Evolutionary conservation across 92 coral and sea anemone species (phyloP).

Genomic region (Nematostella vectensis): DNA sequence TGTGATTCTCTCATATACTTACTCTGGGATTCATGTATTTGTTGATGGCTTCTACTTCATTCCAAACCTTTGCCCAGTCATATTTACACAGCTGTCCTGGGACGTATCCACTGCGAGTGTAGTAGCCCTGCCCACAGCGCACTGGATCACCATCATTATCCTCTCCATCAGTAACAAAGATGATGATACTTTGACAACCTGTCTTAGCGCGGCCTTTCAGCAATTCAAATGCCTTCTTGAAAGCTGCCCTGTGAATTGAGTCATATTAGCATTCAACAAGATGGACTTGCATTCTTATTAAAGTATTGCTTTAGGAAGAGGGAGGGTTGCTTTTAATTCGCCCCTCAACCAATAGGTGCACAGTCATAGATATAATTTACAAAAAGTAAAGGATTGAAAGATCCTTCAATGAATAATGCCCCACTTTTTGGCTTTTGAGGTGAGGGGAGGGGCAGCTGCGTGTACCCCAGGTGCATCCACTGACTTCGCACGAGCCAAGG

Average conservation of each 20-base stretch:
- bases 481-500: no score
- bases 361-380: no score
- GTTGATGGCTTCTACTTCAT: slow-evolving; percentile 69
- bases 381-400: no score
- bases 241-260: slow-evolving; percentile 56
- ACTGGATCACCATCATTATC: slow-evolving; percentile 95
- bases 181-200: slow-evolving; percentile 90
- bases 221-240: slow-evolving; percentile 73
- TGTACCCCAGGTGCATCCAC: no score
- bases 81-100: slow-evolving; percentile 89
- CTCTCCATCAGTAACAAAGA: slow-evolving; percentile 88
- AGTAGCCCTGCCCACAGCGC: slow-evolving; percentile 88
- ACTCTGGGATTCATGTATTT: slow-evolving; percentile 69
- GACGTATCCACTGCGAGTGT: slow-evolving; percentile 97
- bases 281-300: neutral
- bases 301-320: no score
- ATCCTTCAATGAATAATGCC: no score
- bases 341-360: no score
- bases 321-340: no score
- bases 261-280: no score
- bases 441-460: no score
- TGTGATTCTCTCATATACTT: no score
- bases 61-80: slow-evolving; percentile 90
- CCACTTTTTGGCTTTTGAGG: no score
- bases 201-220: slow-evolving; percentile 74